These are phyloP conservation scores for Orchesellides sinensis DNA, from an alignment of 2,888 invertebrate genomes.

Conservation along the genomic window DNA sequence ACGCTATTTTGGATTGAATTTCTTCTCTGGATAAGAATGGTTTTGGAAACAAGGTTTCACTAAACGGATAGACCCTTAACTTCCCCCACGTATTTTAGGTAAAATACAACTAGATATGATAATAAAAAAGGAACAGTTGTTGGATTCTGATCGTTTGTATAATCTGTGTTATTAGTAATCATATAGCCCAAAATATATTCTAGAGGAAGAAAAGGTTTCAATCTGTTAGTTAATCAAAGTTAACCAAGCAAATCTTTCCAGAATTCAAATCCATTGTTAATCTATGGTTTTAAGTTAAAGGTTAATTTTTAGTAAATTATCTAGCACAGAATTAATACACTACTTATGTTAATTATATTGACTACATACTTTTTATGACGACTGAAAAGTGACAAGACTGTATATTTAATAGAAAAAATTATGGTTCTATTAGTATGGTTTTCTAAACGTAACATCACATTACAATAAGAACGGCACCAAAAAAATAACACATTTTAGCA, in stretches of 20 bases:
- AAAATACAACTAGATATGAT: not conserved
- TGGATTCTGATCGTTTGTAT: not conserved
- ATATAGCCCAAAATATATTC: not conserved
- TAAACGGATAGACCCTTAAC: constrained; percentile 2
- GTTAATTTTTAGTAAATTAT: no score
- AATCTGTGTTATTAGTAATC: not conserved
- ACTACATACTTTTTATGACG: no score
- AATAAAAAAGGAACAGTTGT: no score
- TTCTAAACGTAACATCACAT: constrained; percentile 29
- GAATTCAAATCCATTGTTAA: constrained; percentile 52
- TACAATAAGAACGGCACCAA: constrained; percentile 30
- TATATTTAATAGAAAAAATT: no score
- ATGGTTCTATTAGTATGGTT: no score
- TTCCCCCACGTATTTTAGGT: not conserved
- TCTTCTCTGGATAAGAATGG: constrained; percentile 29
- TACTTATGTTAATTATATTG: no score
- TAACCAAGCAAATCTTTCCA: constrained; percentile 23
- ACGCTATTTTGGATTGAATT: constrained; percentile 62
- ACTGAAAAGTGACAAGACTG: no score
- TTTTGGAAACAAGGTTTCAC: constrained; percentile 1
- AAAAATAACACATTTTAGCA: not conserved
- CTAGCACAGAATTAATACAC: no score
- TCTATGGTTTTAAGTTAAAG: constrained; percentile 13
- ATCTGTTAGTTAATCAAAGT: constrained; percentile 7
- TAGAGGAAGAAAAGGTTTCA: constrained; percentile 1